Evolutionary conservation across 1,140 invertebrate genomes (phyloP).

Genomic region (Cydia pomonella): DNA sequence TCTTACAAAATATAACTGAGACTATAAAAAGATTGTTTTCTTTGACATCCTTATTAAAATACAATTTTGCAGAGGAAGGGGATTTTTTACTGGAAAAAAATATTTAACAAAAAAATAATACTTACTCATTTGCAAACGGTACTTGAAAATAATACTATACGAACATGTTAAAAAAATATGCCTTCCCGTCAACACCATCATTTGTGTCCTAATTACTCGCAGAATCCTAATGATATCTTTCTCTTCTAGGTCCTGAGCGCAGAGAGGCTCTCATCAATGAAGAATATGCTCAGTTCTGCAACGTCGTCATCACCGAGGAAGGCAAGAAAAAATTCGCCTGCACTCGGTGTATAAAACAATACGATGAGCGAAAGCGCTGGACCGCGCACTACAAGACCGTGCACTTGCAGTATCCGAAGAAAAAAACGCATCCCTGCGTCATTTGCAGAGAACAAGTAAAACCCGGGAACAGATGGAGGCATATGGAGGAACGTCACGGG

Average conservation of each 20-base stretch:
- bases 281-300: not conserved
- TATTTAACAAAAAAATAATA: too few species aligned
- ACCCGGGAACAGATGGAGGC: not conserved
- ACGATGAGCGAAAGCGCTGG: not conserved
- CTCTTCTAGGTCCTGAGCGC: not conserved
- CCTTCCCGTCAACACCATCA: too few species aligned
- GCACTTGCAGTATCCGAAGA: not conserved
- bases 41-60: too few species aligned
- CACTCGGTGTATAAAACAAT: not conserved
- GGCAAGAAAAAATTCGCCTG: not conserved
- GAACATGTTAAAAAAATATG: too few species aligned
- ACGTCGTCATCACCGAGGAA: not conserved
- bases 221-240: not conserved
- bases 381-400: not conserved
- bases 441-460: not conserved
- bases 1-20: too few species aligned
- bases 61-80: too few species aligned
- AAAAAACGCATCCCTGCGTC: not conserved
- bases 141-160: too few species aligned
- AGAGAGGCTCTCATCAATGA: not conserved
- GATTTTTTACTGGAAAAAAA: too few species aligned
- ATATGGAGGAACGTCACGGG: constrained; percentile 38
- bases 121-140: too few species aligned
- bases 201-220: not conserved
- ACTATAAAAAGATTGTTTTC: too few species aligned